phyloP scores from a whole-genome alignment of 2,797 vertebrate species.

The Ciconia nigra region DNA sequence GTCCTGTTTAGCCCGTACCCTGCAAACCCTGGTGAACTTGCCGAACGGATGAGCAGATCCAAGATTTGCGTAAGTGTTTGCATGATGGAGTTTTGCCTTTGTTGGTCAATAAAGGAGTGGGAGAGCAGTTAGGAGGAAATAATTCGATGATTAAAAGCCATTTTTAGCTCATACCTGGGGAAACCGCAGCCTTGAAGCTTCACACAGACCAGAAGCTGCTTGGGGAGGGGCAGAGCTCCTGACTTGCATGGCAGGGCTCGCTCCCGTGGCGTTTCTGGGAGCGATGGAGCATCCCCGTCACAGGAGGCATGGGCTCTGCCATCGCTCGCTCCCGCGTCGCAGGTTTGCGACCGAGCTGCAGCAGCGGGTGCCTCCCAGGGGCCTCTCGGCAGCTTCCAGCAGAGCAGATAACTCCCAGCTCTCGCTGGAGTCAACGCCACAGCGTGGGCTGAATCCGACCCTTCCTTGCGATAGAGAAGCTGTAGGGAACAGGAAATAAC shows the following conservation, averaged over 20 bases:
- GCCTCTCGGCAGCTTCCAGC: not conserved
- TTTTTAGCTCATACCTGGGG: constrained; percentile 25
- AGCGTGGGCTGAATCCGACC: not conserved
- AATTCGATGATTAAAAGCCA: constrained; percentile 31
- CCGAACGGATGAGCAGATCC: too few relatives aligned
- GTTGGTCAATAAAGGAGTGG: not conserved
- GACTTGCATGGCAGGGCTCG: not conserved
- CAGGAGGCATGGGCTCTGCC: not conserved
- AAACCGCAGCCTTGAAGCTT: not conserved
- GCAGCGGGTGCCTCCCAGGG: not conserved
- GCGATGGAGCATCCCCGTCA: fast-evolving
- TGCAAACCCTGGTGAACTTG: not conserved
- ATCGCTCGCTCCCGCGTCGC: fast-evolving
- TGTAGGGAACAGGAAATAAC: not conserved
- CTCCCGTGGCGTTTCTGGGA: not conserved
- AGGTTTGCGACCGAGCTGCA: not conserved
- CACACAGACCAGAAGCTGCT: not conserved
- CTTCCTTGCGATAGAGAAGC: not conserved
- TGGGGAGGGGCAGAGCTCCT: not conserved
- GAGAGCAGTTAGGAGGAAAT: constrained; percentile 49
- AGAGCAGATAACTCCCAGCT: not conserved
- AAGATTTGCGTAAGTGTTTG: not conserved
- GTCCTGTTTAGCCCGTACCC: not conserved
- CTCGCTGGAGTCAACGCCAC: too few relatives aligned
- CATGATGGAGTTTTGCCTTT: not conserved